phyloP scores from a whole-genome alignment of 2,888 invertebrate species.

The Physocephala rufipes region DNA sequence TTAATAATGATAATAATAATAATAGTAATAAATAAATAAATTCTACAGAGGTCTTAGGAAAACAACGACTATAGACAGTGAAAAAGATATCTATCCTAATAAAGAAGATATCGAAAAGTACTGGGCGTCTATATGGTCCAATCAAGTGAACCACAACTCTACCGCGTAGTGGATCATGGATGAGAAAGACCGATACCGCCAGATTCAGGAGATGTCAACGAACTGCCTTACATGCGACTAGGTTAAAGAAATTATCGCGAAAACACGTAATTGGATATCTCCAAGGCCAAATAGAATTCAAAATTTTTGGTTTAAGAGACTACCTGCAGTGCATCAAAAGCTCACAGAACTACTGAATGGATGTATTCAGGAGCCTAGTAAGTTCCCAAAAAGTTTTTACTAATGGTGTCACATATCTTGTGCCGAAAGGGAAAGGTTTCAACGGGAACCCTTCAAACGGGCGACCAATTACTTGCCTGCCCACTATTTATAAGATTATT shows the following conservation, averaged over 20 bases:
- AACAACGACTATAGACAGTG: neutral
- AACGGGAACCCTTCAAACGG: too few species aligned
- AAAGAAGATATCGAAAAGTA: conserved; percentile 36
- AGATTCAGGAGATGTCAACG: neutral
- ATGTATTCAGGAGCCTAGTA: neutral
- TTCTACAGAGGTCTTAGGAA: conserved; percentile 13
- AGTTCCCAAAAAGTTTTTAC: neutral
- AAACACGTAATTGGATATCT: conserved; percentile 32
- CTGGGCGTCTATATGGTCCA: conserved; percentile 35
- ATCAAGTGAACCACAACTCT: conserved; percentile 17
- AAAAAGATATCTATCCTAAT: conserved; percentile 16
- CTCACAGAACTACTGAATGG: conserved; percentile 12
- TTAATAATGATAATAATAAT: conserved; percentile 21
- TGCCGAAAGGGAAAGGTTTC: conserved; percentile 13
- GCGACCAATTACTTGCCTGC: too few species aligned
- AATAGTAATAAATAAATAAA: too few species aligned
- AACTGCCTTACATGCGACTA: conserved; percentile 25
- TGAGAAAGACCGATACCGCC: conserved; percentile 29
- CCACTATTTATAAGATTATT: too few species aligned
- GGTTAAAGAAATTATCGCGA: conserved; percentile 32
- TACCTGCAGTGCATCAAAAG: conserved; percentile 9
- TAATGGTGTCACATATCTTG: conserved; percentile 9
- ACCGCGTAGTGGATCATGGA: conserved; percentile 28
- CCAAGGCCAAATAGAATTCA: conserved; percentile 9
- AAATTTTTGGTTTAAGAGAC: conserved; percentile 22